Percentiles rank a stretch among this genome's conserved stretches.
These are phyloP conservation scores for Hydropsyche betteni DNA, from an alignment of 2,888 invertebrate genomes.

Conservation along the genomic window DNA sequence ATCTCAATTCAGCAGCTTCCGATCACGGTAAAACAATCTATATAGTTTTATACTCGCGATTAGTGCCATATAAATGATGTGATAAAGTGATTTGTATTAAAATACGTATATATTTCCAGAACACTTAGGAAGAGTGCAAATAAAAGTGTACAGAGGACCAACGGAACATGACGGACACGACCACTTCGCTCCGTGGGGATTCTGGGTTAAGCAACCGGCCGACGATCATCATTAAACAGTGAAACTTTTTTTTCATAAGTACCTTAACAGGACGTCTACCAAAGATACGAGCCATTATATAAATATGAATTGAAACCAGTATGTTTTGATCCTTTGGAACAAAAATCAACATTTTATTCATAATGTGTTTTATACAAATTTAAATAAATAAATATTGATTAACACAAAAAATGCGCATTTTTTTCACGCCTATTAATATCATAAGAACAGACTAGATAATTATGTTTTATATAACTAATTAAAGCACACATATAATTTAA, in stretches of 20 bases:
- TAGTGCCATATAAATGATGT: background rate
- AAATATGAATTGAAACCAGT: too few relatives aligned
- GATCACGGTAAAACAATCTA: conserved; percentile 41
- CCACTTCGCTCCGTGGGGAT: conserved; percentile 76
- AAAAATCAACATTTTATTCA: too few relatives aligned
- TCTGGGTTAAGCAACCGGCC: conserved; percentile 77
- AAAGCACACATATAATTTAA: too few relatives aligned
- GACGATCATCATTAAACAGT: conserved; percentile 63
- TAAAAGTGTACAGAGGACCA: conserved; percentile 78
- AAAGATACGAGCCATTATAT: too few relatives aligned
- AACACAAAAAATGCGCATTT: too few relatives aligned
- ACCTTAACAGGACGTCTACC: too few relatives aligned
- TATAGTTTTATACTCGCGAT: background rate
- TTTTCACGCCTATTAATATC: too few relatives aligned
- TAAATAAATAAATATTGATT: too few relatives aligned
- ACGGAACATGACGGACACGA: conserved; percentile 67
- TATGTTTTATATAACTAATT: too few relatives aligned
- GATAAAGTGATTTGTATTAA: background rate
- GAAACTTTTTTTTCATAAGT: background rate
- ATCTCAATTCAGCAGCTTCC: conserved; percentile 49
- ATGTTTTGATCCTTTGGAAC: too few relatives aligned
- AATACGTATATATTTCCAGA: background rate
- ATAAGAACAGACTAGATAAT: too few relatives aligned
- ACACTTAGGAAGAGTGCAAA: conserved; percentile 66
- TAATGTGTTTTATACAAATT: too few relatives aligned